Evolutionary conservation across 2,888 invertebrate species (phyloP).

Genomic region (Macrophya alboannulata): DNA sequence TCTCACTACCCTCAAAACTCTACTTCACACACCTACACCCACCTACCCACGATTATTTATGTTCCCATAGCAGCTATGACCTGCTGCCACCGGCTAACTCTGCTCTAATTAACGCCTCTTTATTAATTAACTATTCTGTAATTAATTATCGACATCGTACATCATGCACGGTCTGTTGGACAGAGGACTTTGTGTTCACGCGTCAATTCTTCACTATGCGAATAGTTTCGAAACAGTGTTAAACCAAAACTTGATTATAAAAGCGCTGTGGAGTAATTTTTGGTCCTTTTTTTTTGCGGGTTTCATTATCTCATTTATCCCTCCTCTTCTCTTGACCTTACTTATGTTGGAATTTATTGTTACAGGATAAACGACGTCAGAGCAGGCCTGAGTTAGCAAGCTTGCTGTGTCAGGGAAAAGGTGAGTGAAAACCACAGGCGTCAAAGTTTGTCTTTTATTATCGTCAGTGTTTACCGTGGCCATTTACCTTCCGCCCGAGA

Average conservation of each 20-base stretch:
- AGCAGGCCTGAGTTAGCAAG: constrained; percentile 45
- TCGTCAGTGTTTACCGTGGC: constrained; percentile 3
- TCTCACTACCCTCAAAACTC: background rate
- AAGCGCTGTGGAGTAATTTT: background rate
- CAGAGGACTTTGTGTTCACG: constrained; percentile 4
- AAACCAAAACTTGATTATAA: background rate
- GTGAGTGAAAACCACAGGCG: constrained; percentile 44
- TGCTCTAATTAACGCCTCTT: constrained; percentile 48
- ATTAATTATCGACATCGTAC: constrained; percentile 60
- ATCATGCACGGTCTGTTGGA: constrained; percentile 38
- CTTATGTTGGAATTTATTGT: constrained; percentile 6
- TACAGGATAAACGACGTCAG: constrained; percentile 47
- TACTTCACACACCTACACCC: background rate
- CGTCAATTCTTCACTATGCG: constrained; percentile 15
- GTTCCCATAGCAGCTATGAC: background rate
- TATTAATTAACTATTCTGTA: constrained; percentile 57
- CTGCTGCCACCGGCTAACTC: constrained; percentile 8
- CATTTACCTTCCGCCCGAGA: constrained; percentile 23
- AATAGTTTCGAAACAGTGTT: background rate
- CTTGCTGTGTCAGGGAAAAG: constrained; percentile 44
- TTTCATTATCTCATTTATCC: background rate
- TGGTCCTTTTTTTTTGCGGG: background rate
- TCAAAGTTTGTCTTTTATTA: constrained; percentile 48
- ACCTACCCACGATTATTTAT: background rate
- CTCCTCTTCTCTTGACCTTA: background rate